A percentile compares a stretch with the other conserved stretches of the same genome.
Conservation (phyloP, 2,888 invertebrate species). For the Leucania comma region DNA sequence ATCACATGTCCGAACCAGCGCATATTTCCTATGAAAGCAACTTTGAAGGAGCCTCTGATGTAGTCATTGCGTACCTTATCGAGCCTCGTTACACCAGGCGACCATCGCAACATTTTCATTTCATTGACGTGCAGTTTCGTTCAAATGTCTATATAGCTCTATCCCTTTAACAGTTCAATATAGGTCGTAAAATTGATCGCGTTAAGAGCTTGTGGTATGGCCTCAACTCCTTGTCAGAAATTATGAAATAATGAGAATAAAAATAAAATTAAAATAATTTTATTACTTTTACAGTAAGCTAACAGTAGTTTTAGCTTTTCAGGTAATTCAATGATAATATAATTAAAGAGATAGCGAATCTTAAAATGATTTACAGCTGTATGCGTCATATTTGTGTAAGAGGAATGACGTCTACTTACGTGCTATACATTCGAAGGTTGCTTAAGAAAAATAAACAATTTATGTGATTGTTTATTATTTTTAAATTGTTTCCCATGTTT, state of each 20-base stretch:
- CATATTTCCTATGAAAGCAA: no score
- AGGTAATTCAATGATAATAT: not conserved
- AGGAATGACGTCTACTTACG: slow-evolving; percentile 13
- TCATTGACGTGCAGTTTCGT: no score
- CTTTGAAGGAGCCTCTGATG: no score
- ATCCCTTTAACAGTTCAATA: no score
- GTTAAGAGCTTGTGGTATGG: no score
- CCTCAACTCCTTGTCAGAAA: not conserved
- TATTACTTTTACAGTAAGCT: not conserved
- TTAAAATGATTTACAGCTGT: not conserved
- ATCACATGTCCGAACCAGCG: no score
- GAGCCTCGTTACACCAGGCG: no score
- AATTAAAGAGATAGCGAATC: not conserved
- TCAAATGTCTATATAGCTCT: no score
- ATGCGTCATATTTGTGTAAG: slow-evolving; percentile 23
- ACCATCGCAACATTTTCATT: no score
- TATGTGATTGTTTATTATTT: slow-evolving; percentile 18
- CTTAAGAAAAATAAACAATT: not conserved
- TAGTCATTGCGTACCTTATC: no score
- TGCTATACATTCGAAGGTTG: slow-evolving; percentile 6
- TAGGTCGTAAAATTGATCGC: no score
- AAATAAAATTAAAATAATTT: not conserved
- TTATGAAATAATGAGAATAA: slow-evolving; percentile 16
- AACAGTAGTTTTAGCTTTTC: not conserved
- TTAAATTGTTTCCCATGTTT: slow-evolving; percentile 23